A percentile compares a stretch with the other conserved stretches of the same genome.
These are phyloP conservation scores for Drosophila tropicalis DNA, from an alignment of 1,140 invertebrate species.

Conservation along the genomic window DNA sequence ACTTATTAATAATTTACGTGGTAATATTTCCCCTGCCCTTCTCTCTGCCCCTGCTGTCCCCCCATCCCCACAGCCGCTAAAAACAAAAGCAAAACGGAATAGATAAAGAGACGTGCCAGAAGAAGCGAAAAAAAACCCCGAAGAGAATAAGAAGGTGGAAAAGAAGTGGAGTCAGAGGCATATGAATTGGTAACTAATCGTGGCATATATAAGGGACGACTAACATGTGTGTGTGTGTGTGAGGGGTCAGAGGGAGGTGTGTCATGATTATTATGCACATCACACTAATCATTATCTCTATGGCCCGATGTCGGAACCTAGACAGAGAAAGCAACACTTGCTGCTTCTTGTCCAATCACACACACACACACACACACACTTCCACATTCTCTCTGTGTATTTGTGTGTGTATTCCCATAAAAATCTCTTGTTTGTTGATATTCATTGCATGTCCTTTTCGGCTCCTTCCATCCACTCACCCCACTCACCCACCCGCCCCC, in stretches of 20 bases:
- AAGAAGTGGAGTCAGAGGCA: slow-evolving; percentile 43
- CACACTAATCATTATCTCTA: slow-evolving; percentile 76
- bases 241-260: neutral
- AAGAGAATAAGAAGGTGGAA: slow-evolving; percentile 26
- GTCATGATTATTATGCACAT: slow-evolving; percentile 72
- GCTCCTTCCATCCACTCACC: neutral
- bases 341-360: no score
- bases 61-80: neutral
- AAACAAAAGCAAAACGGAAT: slow-evolving; percentile 40
- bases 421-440: slow-evolving; percentile 54
- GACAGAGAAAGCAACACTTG: slow-evolving; percentile 19
- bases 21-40: slow-evolving; percentile 61
- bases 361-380: neutral
- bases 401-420: slow-evolving; percentile 34
- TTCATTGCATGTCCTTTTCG: slow-evolving; percentile 56
- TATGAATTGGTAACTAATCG: slow-evolving; percentile 78
- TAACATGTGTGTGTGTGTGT: no score
- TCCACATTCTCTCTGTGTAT: slow-evolving; percentile 15
- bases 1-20: slow-evolving; percentile 80
- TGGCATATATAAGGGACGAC: slow-evolving; percentile 42
- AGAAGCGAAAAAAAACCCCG: slow-evolving; percentile 17
- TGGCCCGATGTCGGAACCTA: slow-evolving; percentile 33
- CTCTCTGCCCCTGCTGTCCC: neutral
- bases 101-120: slow-evolving; percentile 26
- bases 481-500: neutral